Percentiles rank a stretch among this genome's conserved stretches.
These are phyloP conservation scores for Indri indri DNA, from an alignment of 2,113 vertebrate genomes.

Conservation along the genomic window DNA sequence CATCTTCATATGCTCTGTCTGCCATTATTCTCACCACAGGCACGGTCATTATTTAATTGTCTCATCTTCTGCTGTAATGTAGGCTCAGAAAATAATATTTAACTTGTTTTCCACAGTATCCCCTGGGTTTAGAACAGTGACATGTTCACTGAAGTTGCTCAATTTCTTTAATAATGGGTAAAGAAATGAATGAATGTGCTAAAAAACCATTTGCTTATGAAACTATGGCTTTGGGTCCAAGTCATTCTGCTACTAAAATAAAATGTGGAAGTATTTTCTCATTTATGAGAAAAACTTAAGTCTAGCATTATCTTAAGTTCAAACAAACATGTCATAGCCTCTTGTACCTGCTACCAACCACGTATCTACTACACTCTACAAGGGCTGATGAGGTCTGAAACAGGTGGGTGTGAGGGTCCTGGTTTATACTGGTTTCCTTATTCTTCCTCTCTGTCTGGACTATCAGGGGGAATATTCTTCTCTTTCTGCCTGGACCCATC, in stretches of 20 bases:
- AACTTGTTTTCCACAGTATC: background rate
- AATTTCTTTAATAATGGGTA: background rate
- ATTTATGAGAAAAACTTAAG: conserved; percentile 7
- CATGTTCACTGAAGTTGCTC: background rate
- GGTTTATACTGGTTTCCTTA: background rate
- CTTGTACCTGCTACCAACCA: background rate
- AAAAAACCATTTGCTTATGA: background rate
- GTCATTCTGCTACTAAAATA: background rate
- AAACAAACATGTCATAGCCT: background rate
- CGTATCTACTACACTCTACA: background rate
- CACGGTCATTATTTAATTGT: background rate
- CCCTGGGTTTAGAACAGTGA: background rate
- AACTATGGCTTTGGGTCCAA: background rate
- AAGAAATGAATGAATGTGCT: background rate
- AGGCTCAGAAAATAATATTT: background rate
- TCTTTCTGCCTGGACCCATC: background rate
- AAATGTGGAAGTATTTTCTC: conserved; percentile 4
- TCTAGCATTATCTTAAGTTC: background rate
- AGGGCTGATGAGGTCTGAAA: background rate
- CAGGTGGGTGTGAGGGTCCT: background rate
- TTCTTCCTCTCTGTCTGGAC: background rate
- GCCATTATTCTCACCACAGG: background rate
- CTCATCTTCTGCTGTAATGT: background rate
- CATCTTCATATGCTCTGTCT: background rate
- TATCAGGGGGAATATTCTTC: background rate